These are phyloP conservation scores for Reticulitermes speratus DNA, from an alignment of 1,140 invertebrate genomes.

Conservation along the genomic window DNA sequence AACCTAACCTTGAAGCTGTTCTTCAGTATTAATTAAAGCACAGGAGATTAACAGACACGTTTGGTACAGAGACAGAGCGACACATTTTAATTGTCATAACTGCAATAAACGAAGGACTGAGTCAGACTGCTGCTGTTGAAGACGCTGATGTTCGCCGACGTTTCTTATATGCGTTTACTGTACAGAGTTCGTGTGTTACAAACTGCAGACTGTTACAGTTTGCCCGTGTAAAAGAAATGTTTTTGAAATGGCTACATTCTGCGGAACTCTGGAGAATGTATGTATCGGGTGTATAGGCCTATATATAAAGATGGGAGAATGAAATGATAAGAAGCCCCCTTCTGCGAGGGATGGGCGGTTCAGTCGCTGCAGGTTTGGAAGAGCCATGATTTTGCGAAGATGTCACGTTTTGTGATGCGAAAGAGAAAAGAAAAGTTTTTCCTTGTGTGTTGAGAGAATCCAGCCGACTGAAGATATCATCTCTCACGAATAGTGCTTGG, in stretches of 20 bases:
- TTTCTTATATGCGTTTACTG: too few relatives aligned
- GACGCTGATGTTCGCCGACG: too few relatives aligned
- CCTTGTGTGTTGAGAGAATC: not conserved
- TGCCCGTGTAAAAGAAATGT: not conserved
- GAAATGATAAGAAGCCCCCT: not conserved
- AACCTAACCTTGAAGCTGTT: too few relatives aligned
- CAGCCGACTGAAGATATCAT: not conserved
- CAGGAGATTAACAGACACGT: too few relatives aligned
- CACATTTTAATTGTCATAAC: too few relatives aligned
- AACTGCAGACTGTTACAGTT: too few relatives aligned
- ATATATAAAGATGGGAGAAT: not conserved
- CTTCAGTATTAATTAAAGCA: too few relatives aligned
- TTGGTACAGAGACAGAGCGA: too few relatives aligned
- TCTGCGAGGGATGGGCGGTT: not conserved
- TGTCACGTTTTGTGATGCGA: not conserved
- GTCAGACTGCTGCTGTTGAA: too few relatives aligned
- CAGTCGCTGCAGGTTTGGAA: not conserved
- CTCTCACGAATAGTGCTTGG: not conserved
- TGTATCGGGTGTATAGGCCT: not conserved
- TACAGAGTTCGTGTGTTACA: too few relatives aligned
- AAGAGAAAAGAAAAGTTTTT: not conserved
- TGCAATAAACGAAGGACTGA: too few relatives aligned
- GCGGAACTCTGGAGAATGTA: not conserved
- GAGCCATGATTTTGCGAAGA: slow-evolving; percentile 9
- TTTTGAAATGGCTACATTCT: not conserved